Base-by-base conservation (phyloP, 2,797 vertebrate genomes). In the Gila robusta region DNA sequence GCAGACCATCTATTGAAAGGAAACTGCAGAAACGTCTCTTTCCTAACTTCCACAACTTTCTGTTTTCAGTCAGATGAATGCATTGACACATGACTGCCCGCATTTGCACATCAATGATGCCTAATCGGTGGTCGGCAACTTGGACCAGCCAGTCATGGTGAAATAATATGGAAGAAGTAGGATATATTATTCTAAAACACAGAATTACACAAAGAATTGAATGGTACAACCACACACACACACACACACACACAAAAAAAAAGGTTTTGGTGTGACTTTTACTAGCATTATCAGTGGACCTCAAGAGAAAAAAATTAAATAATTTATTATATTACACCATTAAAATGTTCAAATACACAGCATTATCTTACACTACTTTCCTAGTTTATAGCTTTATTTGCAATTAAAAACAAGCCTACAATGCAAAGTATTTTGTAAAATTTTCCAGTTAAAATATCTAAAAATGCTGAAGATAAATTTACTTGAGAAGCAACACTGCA, bases 101-200 rank as follows among this genome's bases (percentile, higher is more conserved):
- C 56, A 83, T 83, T 76, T 76, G 62, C 82, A 83, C 81, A 83
- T 74, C 72, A 76, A 52, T 66, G 41, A 49, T 52, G 56, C 41
- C 41, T 39, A 56, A 59, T 73, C 35, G 5, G 49, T 66, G 17
- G 39, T 54, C 14, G 9, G 14, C 7, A 19, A 54, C 49, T 82
- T 74, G 28, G 16, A 47, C 41, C 16, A 23, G 41, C 44, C 21
- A 83, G 28, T 39, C 41, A 6, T 11, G 70, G 41, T 26, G 71
- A 64, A 62, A 21, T 49, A 64, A 74, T 74, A 54, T 23, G 4
- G 12, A 82, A 17, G 19, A 74, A 62, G 39, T 44, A 37, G 56
- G 9, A 62, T 66, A 67, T 49, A 21, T 47, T 23, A 49, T 49
- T 35, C 10, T 47, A 7, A 79, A 79, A 41, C 4, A 19, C 23